Percentiles rank a stretch among this genome's conserved stretches.
Evolutionary conservation across 2,888 invertebrate genomes (phyloP).

Genomic region (Crematogaster levior): DNA sequence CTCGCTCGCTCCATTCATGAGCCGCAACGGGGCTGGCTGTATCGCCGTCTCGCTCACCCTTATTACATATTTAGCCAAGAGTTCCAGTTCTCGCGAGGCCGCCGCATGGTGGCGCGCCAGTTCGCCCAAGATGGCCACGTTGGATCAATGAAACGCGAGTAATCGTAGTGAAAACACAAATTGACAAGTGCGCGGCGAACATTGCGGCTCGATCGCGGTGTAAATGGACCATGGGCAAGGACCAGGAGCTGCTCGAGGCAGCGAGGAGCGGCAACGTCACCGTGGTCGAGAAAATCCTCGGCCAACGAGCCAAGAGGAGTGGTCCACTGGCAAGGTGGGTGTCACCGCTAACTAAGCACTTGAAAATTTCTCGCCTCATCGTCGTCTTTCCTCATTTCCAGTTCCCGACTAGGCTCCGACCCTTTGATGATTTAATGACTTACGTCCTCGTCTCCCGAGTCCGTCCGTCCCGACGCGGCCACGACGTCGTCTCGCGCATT

Average conservation of each 20-base stretch:
- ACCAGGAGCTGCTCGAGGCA: conserved; percentile 98
- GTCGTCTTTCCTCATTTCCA: conserved; percentile 58
- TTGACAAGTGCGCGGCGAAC: conserved; percentile 77
- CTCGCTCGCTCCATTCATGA: conserved; percentile 48
- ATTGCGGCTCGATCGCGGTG: conserved; percentile 76
- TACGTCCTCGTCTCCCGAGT: not conserved
- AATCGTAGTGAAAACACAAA: conserved; percentile 84
- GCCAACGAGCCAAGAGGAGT: conserved; percentile 95
- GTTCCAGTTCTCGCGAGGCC: conserved; percentile 50
- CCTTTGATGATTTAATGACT: not conserved
- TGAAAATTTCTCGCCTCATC: conserved; percentile 33
- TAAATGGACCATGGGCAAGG: conserved; percentile 94
- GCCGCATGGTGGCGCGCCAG: conserved; percentile 87
- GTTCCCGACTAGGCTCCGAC: not conserved
- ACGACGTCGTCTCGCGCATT: conserved; percentile 40
- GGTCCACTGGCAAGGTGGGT: conserved; percentile 97
- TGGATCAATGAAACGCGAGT: conserved; percentile 91
- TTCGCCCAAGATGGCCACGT: conserved; percentile 89
- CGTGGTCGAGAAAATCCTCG: conserved; percentile 96
- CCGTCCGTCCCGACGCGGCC: conserved; percentile 6
- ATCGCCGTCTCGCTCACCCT: conserved; percentile 49
- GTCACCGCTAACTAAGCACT: conserved; percentile 75
- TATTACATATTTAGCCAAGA: not conserved
- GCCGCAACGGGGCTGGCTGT: not conserved
- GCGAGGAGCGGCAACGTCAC: conserved; percentile 96